Percentiles rank a stretch among this genome's conserved stretches.
Evolutionary conservation across 1,140 invertebrate species (phyloP).

Genomic region (Andrena cerasifolii): DNA sequence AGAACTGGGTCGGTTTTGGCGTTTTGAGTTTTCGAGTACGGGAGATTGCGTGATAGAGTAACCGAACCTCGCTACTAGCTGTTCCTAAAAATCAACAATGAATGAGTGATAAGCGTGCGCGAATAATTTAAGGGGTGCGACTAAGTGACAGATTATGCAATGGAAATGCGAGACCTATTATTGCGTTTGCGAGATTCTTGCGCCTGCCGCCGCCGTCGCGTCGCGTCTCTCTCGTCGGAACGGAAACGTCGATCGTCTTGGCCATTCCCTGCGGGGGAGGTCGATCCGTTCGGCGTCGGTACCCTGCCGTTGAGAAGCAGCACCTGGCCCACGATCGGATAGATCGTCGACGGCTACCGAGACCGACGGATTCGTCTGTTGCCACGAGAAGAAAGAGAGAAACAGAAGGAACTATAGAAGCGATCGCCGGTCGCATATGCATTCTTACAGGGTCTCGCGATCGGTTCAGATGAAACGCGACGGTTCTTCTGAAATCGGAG

Average conservation of each 20-base stretch:
- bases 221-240: slow-evolving; percentile 11
- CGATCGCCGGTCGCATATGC: slow-evolving; percentile 34
- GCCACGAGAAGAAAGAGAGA: no score
- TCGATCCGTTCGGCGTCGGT: no score
- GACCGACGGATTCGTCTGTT: no score
- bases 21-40: slow-evolving; percentile 78
- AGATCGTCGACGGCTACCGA: no score
- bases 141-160: slow-evolving; percentile 57
- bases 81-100: slow-evolving; percentile 82
- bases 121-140: slow-evolving; percentile 75
- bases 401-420: no score
- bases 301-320: no score
- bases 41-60: slow-evolving; percentile 82
- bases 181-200: slow-evolving; percentile 64
- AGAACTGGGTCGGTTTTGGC: slow-evolving; percentile 70
- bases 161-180: slow-evolving; percentile 59
- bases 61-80: slow-evolving; percentile 82
- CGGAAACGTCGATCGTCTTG: neutral
- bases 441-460: slow-evolving; percentile 34
- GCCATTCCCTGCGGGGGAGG: neutral
- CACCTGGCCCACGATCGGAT: no score
- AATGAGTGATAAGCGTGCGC: slow-evolving; percentile 80
- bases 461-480: neutral
- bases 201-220: neutral
- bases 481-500: neutral